These are phyloP conservation scores for Thomomys bottae DNA, from an alignment of 2,113 vertebrate genomes.

Conservation along the genomic window DNA sequence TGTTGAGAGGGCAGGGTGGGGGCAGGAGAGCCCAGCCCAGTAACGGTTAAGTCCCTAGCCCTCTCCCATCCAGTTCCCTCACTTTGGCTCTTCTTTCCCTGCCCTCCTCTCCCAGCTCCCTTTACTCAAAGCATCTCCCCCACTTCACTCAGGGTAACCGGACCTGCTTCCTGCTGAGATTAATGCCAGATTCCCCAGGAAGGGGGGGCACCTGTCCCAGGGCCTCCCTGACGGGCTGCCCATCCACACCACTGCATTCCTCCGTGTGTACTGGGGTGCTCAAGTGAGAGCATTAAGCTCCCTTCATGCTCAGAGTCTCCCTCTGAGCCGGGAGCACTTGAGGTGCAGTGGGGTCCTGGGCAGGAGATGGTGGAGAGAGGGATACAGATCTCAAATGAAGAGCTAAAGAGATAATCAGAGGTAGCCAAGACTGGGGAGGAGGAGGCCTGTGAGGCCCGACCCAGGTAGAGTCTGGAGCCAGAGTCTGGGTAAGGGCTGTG, in stretches of 20 bases:
- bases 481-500: neutral
- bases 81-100: neutral
- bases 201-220: constrained; percentile 6
- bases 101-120: constrained; percentile 20
- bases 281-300: neutral
- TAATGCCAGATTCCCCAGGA: constrained; percentile 79
- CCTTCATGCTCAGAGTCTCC: too few species aligned
- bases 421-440: neutral
- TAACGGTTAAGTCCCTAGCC: constrained; percentile 54
- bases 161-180: constrained; percentile 87
- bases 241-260: neutral
- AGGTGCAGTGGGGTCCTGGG: neutral
- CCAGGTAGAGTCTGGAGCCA: neutral
- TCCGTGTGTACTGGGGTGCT: neutral
- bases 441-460: neutral
- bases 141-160: constrained; percentile 73
- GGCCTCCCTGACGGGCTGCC: constrained; percentile 27
- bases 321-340: neutral
- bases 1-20: neutral
- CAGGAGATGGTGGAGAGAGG: too few species aligned
- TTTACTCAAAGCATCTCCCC: constrained; percentile 49
- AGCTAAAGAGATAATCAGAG: neutral
- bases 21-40: neutral
- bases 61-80: neutral
- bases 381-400: too few species aligned